A percentile compares a stretch with the other conserved stretches of the same genome.
phyloP scores from a whole-genome alignment of 2,113 vertebrate genomes.

The Candoia aspera region DNA sequence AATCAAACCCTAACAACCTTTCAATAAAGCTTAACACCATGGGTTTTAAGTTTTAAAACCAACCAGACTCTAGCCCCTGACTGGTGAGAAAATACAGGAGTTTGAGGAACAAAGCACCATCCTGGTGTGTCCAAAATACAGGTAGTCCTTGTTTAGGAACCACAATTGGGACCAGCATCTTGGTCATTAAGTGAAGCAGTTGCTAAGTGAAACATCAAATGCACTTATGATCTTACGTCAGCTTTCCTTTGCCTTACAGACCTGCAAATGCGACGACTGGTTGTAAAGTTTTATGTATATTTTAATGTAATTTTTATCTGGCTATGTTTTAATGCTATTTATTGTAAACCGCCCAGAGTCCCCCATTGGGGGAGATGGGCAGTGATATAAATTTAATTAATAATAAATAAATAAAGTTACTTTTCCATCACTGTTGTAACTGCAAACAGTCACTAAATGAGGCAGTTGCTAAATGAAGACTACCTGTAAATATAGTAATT shows the following conservation, averaged over 20 bases:
- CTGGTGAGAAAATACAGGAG: not conserved
- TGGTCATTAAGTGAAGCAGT: not conserved
- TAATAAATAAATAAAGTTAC: no score
- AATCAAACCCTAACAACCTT: not conserved
- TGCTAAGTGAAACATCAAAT: not conserved
- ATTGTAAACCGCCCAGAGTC: no score
- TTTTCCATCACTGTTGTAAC: not conserved
- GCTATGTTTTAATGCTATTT: no score
- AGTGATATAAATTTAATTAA: no score
- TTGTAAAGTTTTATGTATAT: no score
- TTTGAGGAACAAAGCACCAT: not conserved
- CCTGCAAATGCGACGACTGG: not conserved
- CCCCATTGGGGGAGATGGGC: no score
- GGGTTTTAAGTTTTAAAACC: not conserved
- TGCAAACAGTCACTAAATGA: not conserved
- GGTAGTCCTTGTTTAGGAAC: not conserved
- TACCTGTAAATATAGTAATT: not conserved
- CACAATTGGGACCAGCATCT: not conserved
- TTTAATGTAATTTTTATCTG: no score
- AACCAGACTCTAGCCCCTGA: no score
- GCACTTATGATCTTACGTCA: not conserved
- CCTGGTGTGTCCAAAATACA: not conserved
- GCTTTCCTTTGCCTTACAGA: not conserved
- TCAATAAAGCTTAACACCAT: not conserved
- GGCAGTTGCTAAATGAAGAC: not conserved